A percentile compares a stretch with the other conserved stretches of the same genome.
phyloP scores from a whole-genome alignment of 2,888 invertebrate species.

The Heliconius cydno region DNA sequence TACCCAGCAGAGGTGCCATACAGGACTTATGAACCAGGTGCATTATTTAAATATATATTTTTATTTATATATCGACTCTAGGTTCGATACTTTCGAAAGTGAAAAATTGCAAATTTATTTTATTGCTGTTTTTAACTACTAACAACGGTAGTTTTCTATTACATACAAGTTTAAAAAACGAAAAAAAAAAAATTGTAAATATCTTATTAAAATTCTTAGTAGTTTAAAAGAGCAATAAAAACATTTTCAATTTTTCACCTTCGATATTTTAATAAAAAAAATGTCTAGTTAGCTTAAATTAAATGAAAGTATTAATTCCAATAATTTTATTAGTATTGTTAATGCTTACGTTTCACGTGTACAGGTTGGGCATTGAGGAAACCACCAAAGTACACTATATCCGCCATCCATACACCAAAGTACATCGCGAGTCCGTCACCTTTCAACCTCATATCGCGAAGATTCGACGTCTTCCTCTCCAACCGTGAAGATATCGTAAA shows the following conservation, averaged over 20 bases:
- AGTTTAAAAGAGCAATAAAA: too few species aligned
- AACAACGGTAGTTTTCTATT: too few species aligned
- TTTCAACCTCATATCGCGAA: slow-evolving; percentile 47
- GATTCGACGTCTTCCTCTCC: slow-evolving; percentile 56
- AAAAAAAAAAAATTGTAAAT: too few species aligned
- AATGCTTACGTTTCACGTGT: slow-evolving; percentile 9
- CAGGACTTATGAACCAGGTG: slow-evolving; percentile 58
- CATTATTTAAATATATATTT: background rate
- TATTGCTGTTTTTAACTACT: too few species aligned
- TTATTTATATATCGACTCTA: background rate
- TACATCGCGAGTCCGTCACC: slow-evolving; percentile 42
- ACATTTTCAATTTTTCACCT: too few species aligned
- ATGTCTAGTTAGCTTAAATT: too few species aligned
- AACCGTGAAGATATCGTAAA: slow-evolving; percentile 65
- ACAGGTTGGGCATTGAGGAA: slow-evolving; percentile 55
- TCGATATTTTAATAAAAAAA: too few species aligned
- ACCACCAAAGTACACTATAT: slow-evolving; percentile 44
- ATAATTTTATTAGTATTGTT: background rate
- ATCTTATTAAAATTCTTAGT: too few species aligned
- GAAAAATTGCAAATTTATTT: too few species aligned
- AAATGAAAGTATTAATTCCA: too few species aligned
- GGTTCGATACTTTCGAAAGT: too few species aligned
- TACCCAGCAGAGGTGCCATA: slow-evolving; percentile 52
- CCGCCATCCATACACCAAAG: slow-evolving; percentile 47
- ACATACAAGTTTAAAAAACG: too few species aligned